Conservation (phyloP, 2,888 invertebrate species). For the Patella depressa region DNA sequence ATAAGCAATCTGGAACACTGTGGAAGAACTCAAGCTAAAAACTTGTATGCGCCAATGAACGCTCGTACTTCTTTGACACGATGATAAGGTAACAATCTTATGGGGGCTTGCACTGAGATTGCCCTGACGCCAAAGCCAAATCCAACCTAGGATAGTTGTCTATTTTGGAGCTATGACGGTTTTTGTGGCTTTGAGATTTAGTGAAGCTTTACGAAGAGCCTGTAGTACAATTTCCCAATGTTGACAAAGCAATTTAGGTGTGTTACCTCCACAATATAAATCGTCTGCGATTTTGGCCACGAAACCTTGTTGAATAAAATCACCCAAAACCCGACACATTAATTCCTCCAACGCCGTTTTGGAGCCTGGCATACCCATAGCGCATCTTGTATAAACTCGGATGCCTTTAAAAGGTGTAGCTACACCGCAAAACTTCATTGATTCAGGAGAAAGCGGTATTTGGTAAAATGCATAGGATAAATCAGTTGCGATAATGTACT, state of each 20-base stretch:
- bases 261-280: constrained; percentile 27
- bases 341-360: constrained; percentile 41
- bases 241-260: constrained; percentile 7
- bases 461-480: constrained; percentile 44
- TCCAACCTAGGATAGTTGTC: background rate
- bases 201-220: constrained; percentile 13
- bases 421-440: too few species aligned
- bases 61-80: background rate
- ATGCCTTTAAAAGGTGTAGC: too few species aligned
- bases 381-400: too few species aligned
- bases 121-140: background rate
- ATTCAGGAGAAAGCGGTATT: too few species aligned
- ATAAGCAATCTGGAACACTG: too few species aligned
- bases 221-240: constrained; percentile 28
- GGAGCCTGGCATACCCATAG: too few species aligned
- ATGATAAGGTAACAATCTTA: background rate
- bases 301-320: constrained; percentile 27
- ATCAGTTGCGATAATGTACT: constrained; percentile 36
- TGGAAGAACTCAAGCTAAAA: background rate
- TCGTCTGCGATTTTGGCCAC: constrained; percentile 40
- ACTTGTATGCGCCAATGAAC: background rate
- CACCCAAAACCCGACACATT: constrained; percentile 20
- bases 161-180: too few species aligned
- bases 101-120: background rate
- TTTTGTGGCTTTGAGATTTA: background rate